Evolutionary conservation across 2,797 vertebrate species (phyloP), one percentile per base, ranked within the genome.

Genomic region (Pelochelys cantorii): DNA sequence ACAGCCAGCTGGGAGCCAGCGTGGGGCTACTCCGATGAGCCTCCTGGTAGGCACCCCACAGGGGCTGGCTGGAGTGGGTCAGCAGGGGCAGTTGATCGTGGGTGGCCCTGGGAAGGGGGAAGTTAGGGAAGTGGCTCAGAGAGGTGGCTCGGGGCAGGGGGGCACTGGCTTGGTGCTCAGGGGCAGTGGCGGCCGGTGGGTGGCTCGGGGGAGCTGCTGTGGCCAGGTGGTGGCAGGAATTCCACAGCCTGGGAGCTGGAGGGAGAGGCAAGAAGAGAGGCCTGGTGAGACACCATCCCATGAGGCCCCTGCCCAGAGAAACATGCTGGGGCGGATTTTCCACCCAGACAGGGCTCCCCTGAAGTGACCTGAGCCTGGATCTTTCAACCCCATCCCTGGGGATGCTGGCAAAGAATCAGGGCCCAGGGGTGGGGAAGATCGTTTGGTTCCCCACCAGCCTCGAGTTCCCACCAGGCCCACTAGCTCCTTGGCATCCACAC

Each of bases 121-220:
- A 68, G 31, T 13, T 59, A 4, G 55, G 83, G 22, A 25, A 23
- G 12, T 2, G 37, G 42, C 37, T 25, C 55, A 48, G 56, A 15
- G 34, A 48, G 37, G 18, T 17, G 5, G 20, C 22, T 52, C 18
- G 31, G 31, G 15, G 29, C 18, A 55, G 31, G 53, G 3, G 17
- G 62, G 31, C 3, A 4, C n/a, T 20, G 31, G 62, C 31, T 2
- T 9, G 31, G 62, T 65, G 62, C 31, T 31, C 4, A 0, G n/a
- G 65, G 65, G 13, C 17, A 5, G n/a, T 11, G 17, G 59, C 11
- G 25, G 15, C 15, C 7, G 55, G 77, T 29, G 18, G 42, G 13
- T 53, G 74, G 3, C 1, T 2, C n/a, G 9, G 15, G 42, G 34
- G 34, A 3, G 42, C 9, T 17, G 14, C 11, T 7, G 25, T 23